Percentiles rank a stretch among this genome's conserved stretches.
These are phyloP conservation scores for Actinopyga echinites DNA, from an alignment of 53 echinoderm and acorn worm species.

Conservation along the genomic window DNA sequence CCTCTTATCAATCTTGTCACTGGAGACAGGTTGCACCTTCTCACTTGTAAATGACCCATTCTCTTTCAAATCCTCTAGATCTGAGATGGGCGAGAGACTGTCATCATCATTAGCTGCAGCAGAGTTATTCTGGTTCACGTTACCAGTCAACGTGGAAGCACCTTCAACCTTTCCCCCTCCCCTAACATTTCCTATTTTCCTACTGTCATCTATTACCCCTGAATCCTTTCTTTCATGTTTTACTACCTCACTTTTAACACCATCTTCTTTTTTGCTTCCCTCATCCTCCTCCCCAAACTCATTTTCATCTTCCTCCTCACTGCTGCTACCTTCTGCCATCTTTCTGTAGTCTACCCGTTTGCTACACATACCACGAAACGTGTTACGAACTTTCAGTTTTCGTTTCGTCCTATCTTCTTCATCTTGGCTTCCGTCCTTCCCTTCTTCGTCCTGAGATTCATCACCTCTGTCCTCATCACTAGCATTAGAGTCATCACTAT, in stretches of 20 bases:
- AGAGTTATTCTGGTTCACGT: constrained; percentile 18
- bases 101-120: constrained; percentile 14
- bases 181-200: constrained; percentile 2
- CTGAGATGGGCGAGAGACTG: constrained; percentile 1
- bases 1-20: neutral
- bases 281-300: constrained; percentile 37
- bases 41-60: neutral
- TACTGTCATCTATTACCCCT: constrained; percentile 1
- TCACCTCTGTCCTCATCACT: constrained; percentile 19
- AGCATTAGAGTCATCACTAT: constrained; percentile 77
- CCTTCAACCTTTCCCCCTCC: constrained; percentile 17
- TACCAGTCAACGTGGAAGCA: neutral
- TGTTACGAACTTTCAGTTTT: neutral
- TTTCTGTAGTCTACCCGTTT: constrained; percentile 69
- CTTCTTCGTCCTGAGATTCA: neutral
- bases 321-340: constrained; percentile 72
- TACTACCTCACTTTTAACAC: constrained; percentile 1
- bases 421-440: constrained; percentile 48
- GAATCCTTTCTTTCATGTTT: constrained; percentile 14
- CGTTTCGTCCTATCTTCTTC: constrained; percentile 25
- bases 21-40: neutral
- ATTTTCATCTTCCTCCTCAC: constrained; percentile 47
- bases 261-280: constrained; percentile 11
- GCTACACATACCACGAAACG: constrained; percentile 46
- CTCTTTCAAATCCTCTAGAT: constrained; percentile 29